A percentile compares a stretch with the other conserved stretches of the same genome.
phyloP scores from a whole-genome alignment of 2,797 vertebrate species.

The Peromyscus melanophrys region DNA sequence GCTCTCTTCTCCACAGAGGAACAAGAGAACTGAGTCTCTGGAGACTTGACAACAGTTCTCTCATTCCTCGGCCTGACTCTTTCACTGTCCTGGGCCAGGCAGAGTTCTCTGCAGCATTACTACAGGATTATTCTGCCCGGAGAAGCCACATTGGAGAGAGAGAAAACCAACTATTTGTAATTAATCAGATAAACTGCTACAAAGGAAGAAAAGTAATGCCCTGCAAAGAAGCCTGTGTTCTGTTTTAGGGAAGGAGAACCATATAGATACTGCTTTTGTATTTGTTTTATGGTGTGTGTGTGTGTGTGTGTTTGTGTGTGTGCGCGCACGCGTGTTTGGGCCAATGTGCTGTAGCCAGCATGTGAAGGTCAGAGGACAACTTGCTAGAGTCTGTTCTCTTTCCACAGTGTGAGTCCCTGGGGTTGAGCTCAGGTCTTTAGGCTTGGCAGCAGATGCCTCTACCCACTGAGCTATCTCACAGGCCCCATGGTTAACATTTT shows the following conservation, averaged over 20 bases:
- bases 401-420: not conserved
- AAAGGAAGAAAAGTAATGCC: constrained; percentile 37
- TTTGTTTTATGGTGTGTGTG: constrained; percentile 15
- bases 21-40: not conserved
- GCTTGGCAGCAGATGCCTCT: too few relatives aligned
- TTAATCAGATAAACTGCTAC: not conserved
- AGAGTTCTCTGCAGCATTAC: not conserved
- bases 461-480: not conserved
- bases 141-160: not conserved
- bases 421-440: not conserved
- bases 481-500: not conserved
- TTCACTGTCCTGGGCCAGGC: not conserved
- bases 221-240: constrained; percentile 4
- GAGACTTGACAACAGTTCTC: not conserved
- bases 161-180: not conserved
- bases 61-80: not conserved
- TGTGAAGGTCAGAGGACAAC: not conserved
- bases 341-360: not conserved
- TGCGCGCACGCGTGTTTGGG: too few relatives aligned
- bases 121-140: not conserved
- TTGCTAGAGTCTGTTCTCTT: not conserved
- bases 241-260: constrained; percentile 66
- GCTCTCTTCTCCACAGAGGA: not conserved
- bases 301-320: not conserved
- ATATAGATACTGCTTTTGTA: not conserved